phyloP scores from a whole-genome alignment of 2,113 vertebrate genomes.

The Pyrgilauda ruficollis region DNA sequence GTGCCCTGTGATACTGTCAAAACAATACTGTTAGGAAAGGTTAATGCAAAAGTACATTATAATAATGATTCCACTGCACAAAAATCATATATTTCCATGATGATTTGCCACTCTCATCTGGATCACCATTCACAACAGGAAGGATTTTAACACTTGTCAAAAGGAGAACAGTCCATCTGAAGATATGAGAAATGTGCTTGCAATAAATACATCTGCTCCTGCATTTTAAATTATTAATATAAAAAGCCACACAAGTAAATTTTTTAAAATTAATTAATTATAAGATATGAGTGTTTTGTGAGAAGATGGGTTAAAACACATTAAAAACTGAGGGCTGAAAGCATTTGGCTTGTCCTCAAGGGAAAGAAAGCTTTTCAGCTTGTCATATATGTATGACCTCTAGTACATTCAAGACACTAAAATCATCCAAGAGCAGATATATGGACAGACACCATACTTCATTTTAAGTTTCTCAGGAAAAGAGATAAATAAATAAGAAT shows the following conservation, averaged over 20 bases:
- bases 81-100: not conserved
- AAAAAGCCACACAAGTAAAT: not conserved
- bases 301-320: not conserved
- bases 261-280: not conserved
- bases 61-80: not conserved
- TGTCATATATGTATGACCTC: not conserved
- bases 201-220: not conserved
- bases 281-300: not conserved
- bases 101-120: rapidly evolving
- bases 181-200: not conserved
- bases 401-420: not conserved
- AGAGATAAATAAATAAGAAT: not conserved
- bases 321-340: not conserved
- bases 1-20: not conserved
- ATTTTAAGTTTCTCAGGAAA: not conserved
- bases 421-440: not conserved
- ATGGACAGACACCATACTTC: not conserved
- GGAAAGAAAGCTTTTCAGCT: not conserved
- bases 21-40: not conserved
- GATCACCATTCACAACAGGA: not conserved
- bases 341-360: not conserved
- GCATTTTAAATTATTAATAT: not conserved
- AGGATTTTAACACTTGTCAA: not conserved
- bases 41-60: not conserved
- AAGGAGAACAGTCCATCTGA: not conserved